phyloP scores from a whole-genome alignment of 2,797 vertebrate genomes.

The Galagoides demidoff region DNA sequence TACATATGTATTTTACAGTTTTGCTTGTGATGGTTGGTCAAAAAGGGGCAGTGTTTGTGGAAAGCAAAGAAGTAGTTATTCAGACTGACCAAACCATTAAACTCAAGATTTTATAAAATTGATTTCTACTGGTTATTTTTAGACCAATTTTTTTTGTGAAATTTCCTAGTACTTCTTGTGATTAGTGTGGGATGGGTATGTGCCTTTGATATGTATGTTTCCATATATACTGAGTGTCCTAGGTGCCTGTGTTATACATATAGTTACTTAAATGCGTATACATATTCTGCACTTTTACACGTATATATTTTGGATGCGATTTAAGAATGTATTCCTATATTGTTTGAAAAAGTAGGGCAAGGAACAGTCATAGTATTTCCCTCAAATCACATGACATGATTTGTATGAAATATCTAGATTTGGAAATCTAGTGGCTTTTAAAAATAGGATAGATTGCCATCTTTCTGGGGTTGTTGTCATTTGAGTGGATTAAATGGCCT shows the following conservation, averaged over 20 bases:
- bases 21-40: not conserved
- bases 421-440: constrained; percentile 64
- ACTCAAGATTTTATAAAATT: constrained; percentile 61
- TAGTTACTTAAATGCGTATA: not conserved
- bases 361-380: constrained; percentile 46
- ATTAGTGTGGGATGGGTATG: not conserved
- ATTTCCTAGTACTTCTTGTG: constrained; percentile 45
- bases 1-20: not conserved
- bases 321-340: constrained; percentile 52
- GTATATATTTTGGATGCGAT: constrained; percentile 30
- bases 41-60: constrained; percentile 40
- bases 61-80: constrained; percentile 53
- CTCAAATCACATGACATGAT: constrained; percentile 37
- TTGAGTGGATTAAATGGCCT: constrained; percentile 63
- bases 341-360: constrained; percentile 50
- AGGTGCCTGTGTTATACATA: not conserved
- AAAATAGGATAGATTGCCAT: constrained; percentile 61
- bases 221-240: not conserved
- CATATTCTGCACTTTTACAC: not conserved
- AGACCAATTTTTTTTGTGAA: not conserved
- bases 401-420: constrained; percentile 45
- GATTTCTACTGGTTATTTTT: constrained; percentile 60
- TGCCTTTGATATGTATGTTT: constrained; percentile 48
- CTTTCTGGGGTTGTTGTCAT: constrained; percentile 43
- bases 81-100: constrained; percentile 2